Conservation (phyloP, 2,888 invertebrate genomes). For the Phengaris arion region DNA sequence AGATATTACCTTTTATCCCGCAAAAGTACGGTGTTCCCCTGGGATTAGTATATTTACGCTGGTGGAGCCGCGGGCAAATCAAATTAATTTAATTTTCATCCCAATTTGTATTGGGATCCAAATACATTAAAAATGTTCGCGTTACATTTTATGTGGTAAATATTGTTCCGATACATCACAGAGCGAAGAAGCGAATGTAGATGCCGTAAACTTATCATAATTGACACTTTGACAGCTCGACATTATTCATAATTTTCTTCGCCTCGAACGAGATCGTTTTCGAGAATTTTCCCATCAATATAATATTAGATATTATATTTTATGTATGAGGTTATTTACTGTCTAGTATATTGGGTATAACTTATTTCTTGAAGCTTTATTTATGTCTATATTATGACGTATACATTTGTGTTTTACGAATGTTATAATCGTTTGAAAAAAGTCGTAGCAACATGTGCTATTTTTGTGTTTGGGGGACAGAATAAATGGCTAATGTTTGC, state of each 20-base stretch:
- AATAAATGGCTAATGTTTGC: no score
- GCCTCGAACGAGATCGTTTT: background rate
- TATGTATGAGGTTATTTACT: background rate
- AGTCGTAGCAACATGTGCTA: no score
- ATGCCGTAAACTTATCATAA: background rate
- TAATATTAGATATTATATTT: background rate
- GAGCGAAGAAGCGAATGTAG: background rate
- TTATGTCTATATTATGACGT: no score
- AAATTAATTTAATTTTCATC: no score
- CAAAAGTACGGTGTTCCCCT: no score
- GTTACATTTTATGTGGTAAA: background rate
- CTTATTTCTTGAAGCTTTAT: no score
- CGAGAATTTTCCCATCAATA: background rate
- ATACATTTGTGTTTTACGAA: no score
- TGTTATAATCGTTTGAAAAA: no score
- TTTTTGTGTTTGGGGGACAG: no score
- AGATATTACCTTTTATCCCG: no score
- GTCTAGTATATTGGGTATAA: background rate
- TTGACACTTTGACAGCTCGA: background rate
- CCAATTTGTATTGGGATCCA: background rate
- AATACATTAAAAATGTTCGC: background rate
- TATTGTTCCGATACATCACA: conserved; percentile 5
- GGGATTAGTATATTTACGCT: no score
- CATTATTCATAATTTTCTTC: conserved; percentile 7
- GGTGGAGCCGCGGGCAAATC: no score